Evolutionary conservation across 2,888 invertebrate genomes (phyloP), one percentile per base, ranked within the genome.

Genomic region (Nemapogon koenigi): DNA sequence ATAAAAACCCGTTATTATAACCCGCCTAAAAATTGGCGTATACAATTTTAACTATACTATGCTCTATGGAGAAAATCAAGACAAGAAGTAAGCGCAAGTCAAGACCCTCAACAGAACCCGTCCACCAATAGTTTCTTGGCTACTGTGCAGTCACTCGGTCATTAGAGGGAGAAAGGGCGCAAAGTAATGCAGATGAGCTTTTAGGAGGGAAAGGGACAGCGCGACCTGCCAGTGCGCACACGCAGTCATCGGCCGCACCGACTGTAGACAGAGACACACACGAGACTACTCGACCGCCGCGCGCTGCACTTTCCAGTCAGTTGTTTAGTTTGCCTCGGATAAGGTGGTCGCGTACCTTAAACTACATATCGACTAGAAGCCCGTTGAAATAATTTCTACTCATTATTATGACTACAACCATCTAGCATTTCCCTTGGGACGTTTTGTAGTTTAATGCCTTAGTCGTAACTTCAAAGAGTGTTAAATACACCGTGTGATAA

Each of bases 61-160:
- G n/a, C 16, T 38, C 31, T 31, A 32, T 26, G 32, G 63, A 60
- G 69, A 66, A 67, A 67, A 68, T 59, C 60, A 61, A 62, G 62
- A 60, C 59, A 60, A 53, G 49, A 49, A 68, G 63, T 67, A 39
- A 40, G 41, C 42, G 38, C 41, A 38, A 41, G 44, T 41, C 67
- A 62, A 65, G 60, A 69, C 57, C 59, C 62, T 58, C 63, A 56
- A 64, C 60, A 65, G 63, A 75, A 75, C 75, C 67, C 63, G 75
- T 71, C 69, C 68, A 65, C 56, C 62, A 55, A 54, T 59, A 59
- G 62, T 59, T 62, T 62, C 62, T 62, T 58, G 60, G 63, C 72
- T 72, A 73, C 78, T 69, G 76, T 75, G 70, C 72, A 75, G 53
- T 66, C 55, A 53, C 55, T 55, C 46, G 49, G 46, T 43, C 46